Base-by-base conservation (phyloP, 1,140 invertebrate genomes). In the Bombus cullumanus region DNA sequence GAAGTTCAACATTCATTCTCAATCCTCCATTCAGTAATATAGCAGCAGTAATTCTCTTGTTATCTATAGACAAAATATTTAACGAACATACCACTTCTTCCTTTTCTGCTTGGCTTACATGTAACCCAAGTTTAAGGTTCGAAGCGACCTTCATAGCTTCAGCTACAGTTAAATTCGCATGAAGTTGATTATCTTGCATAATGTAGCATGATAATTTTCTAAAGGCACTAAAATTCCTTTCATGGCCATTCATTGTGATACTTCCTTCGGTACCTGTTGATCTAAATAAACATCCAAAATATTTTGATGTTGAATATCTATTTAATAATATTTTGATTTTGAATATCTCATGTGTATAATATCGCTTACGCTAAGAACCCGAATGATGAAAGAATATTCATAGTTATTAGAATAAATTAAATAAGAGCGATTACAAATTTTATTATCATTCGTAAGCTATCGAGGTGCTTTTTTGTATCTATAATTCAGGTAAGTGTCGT, bases 181-280 rank as follows among this genome's bases (percentile, higher is more conserved):
- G 97, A 12, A 99, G 96, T 94, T 99, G 98, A 96, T 99, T 99
- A 93, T 99, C 98, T 95, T 99, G 99, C 98, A 99, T 99, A 93
- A 99, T 99, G 95, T 99, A 99, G 92, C 98, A 98, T 0, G 98
- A 99, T 86, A 99, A 96, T 96, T 99, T 99, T 62, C 98, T 96
- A 95, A 99, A 99, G 86, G 97, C 96, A 82, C 98, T 97, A 85
- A 99, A 94, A 94, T 99, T 98, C 79, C 99, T 96, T 92, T 98
- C 98, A 87, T 97, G 96, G 0, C 98, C 98, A 93, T 99, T 99
- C 95, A 98, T 97, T 76, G 97, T 97, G 79, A 98, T 97, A 88
- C 97, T 97, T 34, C 98, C 98, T 90, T 97, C 96, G 93, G 97
- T 96, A 69, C 97, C 97, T 39, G 96, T 96, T 10, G 97, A 97